Conservation (phyloP, 2,888 invertebrate genomes). For the Himalopsyche japonica region DNA sequence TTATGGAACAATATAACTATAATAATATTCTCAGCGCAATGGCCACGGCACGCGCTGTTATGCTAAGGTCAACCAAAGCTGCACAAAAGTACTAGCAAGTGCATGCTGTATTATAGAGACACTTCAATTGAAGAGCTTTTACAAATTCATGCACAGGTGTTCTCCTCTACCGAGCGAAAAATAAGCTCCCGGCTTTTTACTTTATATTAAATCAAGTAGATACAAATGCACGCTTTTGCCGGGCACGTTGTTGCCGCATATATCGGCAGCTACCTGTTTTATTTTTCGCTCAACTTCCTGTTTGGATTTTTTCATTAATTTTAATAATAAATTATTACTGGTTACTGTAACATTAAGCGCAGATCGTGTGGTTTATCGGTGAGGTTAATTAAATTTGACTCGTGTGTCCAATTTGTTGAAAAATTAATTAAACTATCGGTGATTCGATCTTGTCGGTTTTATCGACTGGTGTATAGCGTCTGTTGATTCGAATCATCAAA, state of each 20-base stretch:
- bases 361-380: neutral
- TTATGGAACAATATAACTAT: no score
- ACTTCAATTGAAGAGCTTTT: neutral
- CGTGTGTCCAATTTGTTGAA: neutral
- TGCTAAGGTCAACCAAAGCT: no score
- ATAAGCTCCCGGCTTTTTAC: neutral
- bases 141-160: neutral
- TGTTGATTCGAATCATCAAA: neutral
- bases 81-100: no score
- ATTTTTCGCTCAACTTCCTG: neutral
- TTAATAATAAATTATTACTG: neutral
- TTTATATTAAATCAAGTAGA: neutral
- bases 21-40: no score
- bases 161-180: neutral
- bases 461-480: neutral
- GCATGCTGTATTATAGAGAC: no score
- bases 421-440: neutral
- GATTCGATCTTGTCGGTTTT: neutral
- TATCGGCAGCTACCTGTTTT: neutral
- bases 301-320: neutral
- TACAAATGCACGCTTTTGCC: neutral
- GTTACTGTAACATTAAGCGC: neutral
- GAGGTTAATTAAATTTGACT: neutral
- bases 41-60: no score
- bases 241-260: no score